Evolutionary conservation across 2,113 vertebrate genomes (phyloP).

Genomic region (Paracanthobrama guichenoti): DNA sequence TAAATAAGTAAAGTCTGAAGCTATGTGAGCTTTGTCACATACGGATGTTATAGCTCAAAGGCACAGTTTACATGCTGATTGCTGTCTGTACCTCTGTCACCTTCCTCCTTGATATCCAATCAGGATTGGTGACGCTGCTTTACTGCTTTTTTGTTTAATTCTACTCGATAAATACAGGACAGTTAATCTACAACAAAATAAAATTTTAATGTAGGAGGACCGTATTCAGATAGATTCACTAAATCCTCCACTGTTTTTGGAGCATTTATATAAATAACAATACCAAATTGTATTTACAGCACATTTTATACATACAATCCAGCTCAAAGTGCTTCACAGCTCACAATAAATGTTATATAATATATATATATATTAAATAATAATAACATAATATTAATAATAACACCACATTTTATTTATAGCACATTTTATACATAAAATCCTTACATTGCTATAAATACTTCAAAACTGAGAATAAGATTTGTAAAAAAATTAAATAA

Average conservation of each 20-base stretch:
- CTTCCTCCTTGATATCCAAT: neutral
- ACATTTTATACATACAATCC: neutral
- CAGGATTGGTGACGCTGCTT: neutral
- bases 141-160: no score
- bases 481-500: no score
- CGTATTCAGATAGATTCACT: neutral
- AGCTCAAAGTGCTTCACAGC: neutral
- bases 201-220: no score
- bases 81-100: neutral
- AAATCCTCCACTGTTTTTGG: neutral
- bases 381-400: neutral
- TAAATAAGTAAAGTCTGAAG: slow-evolving; percentile 28
- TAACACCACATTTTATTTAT: neutral
- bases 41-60: slow-evolving; percentile 7
- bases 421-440: neutral
- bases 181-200: no score
- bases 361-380: neutral
- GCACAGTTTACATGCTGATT: neutral
- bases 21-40: slow-evolving; percentile 15
- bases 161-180: neutral
- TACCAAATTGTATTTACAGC: neutral
- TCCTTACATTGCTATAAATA: no score
- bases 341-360: neutral
- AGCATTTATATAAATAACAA: neutral
- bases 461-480: no score